phyloP scores from a whole-genome alignment of 92 coral and sea anemone species.

The Muricea muricata region DNA sequence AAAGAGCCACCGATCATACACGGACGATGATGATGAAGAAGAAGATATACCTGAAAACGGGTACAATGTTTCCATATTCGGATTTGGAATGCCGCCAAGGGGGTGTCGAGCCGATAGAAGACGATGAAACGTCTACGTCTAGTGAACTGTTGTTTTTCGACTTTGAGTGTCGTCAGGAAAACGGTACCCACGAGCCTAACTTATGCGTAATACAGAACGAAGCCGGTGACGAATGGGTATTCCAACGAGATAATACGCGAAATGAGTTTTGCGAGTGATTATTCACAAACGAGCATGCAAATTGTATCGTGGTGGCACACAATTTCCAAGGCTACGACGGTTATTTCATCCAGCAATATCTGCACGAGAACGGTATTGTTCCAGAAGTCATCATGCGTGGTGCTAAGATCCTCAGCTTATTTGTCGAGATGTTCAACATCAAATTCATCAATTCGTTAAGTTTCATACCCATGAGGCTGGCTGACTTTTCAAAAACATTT shows the following conservation, averaged over 20 bases:
- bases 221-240: too few relatives aligned
- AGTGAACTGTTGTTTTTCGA: neutral
- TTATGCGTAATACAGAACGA: too few relatives aligned
- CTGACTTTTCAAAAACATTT: neutral
- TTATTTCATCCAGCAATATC: neutral
- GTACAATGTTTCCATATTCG: neutral
- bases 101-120: too few relatives aligned
- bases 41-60: neutral
- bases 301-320: neutral
- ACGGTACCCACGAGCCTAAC: neutral
- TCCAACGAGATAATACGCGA: neutral
- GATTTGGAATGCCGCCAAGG: too few relatives aligned
- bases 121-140: too few relatives aligned
- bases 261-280: neutral
- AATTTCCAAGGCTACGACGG: neutral
- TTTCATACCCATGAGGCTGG: slow-evolving; percentile 3
- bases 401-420: neutral
- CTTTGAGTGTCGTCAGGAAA: neutral
- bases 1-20: neutral
- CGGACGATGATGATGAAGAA: neutral
- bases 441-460: too few relatives aligned
- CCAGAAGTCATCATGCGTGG: neutral
- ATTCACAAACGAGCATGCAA: neutral
- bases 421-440: too few relatives aligned
- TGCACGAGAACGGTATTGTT: neutral